Evolutionary conservation across 2,113 vertebrate genomes (phyloP), one percentile per base, ranked within the genome.

Genomic region (Lophochroa leadbeateri): DNA sequence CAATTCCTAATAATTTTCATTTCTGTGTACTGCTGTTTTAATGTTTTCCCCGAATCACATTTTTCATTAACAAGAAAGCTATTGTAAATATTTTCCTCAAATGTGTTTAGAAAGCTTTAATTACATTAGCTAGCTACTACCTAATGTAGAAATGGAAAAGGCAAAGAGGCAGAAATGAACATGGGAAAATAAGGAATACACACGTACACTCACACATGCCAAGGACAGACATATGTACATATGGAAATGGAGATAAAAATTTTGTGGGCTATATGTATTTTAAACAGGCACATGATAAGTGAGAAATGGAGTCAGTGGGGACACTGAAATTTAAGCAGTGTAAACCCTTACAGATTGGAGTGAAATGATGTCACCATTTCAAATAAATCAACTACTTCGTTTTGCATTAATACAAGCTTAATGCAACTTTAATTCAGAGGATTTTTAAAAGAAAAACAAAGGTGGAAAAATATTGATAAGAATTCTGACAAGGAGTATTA

Each of bases 401-500:
- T 84, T 89, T 91, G 37, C 15, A 79, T 78, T 72, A 88, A 47
- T 50, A n/a, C 43, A 49, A 87, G 47, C 74, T 69, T 82, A 92
- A 80, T 43, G 11, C 28, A 64, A 89, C 39, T 61, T 83, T 84
- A 92, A 94, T 39, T 78, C 57, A 15, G 47, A 71, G 44, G 65
- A 68, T 41, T 90, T 88, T 52, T 25, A 25, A 84, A 92, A 90
- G 75, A 29, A 82, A 92, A 88, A 76, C 65, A 94, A 91, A 94
- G 7, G 67, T 78, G 92, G 76, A 94, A 91, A 96, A 92, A 86
- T 65, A 89, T 94, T 88, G 72, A 84, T 91, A 96, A 72, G 81
- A 70, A 47, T 92, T 85, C 57, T 91, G 83, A 79, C 67, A 82
- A 63, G 33, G 39, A 78, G 84, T 86, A 92, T 82, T 84, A 95